Base-by-base conservation (phyloP, 1,140 invertebrate genomes). In the Subanguina moxae region DNA sequence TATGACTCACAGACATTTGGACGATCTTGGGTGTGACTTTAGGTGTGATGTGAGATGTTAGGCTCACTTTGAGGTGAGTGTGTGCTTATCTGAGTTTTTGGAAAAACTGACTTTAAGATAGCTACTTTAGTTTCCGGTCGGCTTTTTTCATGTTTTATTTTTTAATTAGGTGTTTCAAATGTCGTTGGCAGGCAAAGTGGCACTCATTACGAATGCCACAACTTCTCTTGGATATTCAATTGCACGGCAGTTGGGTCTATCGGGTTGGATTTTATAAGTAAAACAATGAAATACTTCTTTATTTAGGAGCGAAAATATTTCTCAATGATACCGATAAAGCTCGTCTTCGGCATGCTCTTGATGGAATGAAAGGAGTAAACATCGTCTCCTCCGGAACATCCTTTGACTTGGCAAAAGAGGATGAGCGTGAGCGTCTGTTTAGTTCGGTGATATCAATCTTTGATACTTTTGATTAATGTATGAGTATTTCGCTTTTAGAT, bases 401-500 rank as follows among this genome's bases (percentile, higher is more conserved):
- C 21, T 38, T 65, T 19, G 70, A 72, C 46, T n/a, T 72, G 23
- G 17, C 70, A 42, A 48, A 57, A 17, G 25, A 32, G 11, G 57
- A 65, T 52, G 46, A 72, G 27, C 62, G 70, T 15, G 46, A 65
- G 42, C 25, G 25, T 19, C 32, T 72, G 17, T 64, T 73, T 56
- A 62, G 72, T n/a, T 28, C 62, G 58, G 68, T 68, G 13, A 1
- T 52, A 52, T 15, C 3, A 38, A 38, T 5, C 11, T 38, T 38
- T 38, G n/a, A n/a, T n/a, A n/a, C n/a, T 25, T 61, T 19, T 19
- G n/a, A n/a, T n/a, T n/a, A n/a, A n/a, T n/a, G n/a, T n/a, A n/a
- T n/a, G n/a, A 23, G 19, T 32, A 7, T 61, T 8, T 21, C 3
- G 28, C 27, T 30, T 73, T 68, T 56, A 75, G 72, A 45, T 74